Percentiles rank a stretch among this genome's conserved stretches.
These are phyloP conservation scores for rabbit (Oryctolagus cuniculus) DNA, from an alignment of 2,113 vertebrate species.

Conservation along the genomic window mOryCun1.1 NC_091437.1:51251501-51252000, in stretches of 20 bases:
- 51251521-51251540: neutral
- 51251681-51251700: slow-evolving; percentile 27
- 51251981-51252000: neutral
- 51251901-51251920: neutral
- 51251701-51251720: neutral
- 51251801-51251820: neutral
- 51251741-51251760: neutral
- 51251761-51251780: neutral
- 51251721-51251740: neutral
- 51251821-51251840: neutral
- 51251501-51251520: neutral
- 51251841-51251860: neutral
- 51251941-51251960: neutral
- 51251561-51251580: neutral
- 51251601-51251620: neutral
- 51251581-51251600: neutral
- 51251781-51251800: neutral
- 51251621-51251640: neutral
- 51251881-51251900: neutral
- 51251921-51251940: neutral
- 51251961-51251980: neutral
- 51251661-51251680: neutral
- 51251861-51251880: neutral
- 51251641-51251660: neutral
- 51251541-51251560: neutral